Evolutionary conservation across 1,140 invertebrate genomes (phyloP), one percentile per base, ranked within the genome.

Genomic region (Scaptomyza pallida): DNA sequence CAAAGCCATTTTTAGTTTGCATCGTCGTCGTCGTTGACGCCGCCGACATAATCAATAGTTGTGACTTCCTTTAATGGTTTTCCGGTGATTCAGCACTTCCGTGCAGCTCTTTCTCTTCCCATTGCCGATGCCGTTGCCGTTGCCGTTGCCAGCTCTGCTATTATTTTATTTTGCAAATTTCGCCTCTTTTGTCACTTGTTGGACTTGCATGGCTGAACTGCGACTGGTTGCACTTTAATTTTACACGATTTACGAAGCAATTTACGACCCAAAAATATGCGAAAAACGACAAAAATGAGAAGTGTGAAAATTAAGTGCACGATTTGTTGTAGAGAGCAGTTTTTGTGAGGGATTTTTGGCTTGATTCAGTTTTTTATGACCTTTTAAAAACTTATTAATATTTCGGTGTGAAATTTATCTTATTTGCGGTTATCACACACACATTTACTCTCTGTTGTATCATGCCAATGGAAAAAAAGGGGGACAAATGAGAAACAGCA

Each of bases 1-100:
- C 74, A 74, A 74, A 74, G 74, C 71, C 65, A 77, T 72, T 75
- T 75, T 75, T 77, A 71, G 59, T 71, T 77, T 65, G 33, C 50
- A 26, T 35, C 37, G 47, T 37, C 52, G 57, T 10, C 21, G 33
- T 17, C 10, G 17, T 16, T 21, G 30, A 37, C 41, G 37, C 44
- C 67, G 62, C 60, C 73, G 64, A 70, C 78, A 76, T 82, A 82
- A 82, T 82, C 78, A 82, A 79, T 82, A 82, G 78, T 82, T 82
- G 73, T 82, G 78, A 79, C 73, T 82, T 78, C 73, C 78, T 75
- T 82, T 82, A 82, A 82, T 79, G 76, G 76, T 75, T 79, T 81
- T 79, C 78, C 78, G 76, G 78, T 82, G 76, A 82, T 82, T 79
- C 78, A 79, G 64, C 78, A 78, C 76, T 76, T 79, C 68, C 78